These are phyloP conservation scores for Porites evermanni DNA, from an alignment of 92 coral and sea anemone genomes.

Conservation along the genomic window DNA sequence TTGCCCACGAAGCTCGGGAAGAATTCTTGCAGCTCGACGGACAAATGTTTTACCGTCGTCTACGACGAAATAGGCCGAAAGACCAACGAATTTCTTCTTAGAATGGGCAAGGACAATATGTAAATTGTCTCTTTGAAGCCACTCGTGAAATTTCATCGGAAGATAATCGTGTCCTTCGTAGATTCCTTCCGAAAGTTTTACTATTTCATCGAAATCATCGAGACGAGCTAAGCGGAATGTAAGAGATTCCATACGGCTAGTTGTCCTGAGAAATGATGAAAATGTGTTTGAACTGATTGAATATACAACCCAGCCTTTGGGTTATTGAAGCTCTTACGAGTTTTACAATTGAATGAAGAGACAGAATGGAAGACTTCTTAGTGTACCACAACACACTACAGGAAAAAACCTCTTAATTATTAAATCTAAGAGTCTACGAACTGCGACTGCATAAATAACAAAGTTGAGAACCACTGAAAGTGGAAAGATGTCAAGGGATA, in stretches of 20 bases:
- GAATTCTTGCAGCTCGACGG: constrained; percentile 87
- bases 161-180: constrained; percentile 55
- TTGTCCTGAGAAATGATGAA: not conserved
- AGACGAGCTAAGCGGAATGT: constrained; percentile 41
- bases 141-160: constrained; percentile 31
- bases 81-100: constrained; percentile 68
- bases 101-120: constrained; percentile 9
- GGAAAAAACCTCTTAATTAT: not conserved
- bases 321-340: not conserved
- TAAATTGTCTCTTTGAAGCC: constrained; percentile 21
- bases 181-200: constrained; percentile 42
- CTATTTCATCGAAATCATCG: constrained; percentile 38
- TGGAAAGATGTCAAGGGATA: not conserved
- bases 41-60: constrained; percentile 83
- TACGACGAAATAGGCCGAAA: constrained; percentile 82
- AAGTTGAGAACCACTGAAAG: not conserved
- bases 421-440: not conserved
- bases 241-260: not conserved
- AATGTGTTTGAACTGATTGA: not conserved
- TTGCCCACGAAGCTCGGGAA: constrained; percentile 81
- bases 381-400: not conserved
- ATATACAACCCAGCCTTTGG: not conserved
- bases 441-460: not conserved
- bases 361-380: not conserved
- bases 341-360: not conserved